phyloP scores from a whole-genome alignment of 2,797 vertebrate genomes.

The Hypotaenidia okinawae region DNA sequence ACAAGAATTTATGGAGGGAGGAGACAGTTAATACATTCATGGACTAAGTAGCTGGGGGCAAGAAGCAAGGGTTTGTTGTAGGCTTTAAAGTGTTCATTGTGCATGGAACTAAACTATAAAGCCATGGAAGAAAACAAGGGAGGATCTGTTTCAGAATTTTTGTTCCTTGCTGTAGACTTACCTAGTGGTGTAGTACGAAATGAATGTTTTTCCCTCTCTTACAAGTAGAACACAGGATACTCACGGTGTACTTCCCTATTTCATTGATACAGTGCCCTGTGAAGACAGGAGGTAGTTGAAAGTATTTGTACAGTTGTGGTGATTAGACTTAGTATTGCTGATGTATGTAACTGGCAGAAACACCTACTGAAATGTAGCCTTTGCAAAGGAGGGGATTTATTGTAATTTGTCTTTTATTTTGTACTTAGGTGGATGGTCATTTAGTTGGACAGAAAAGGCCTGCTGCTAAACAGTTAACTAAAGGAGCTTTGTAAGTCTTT shows the following conservation, averaged over 20 bases:
- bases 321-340: neutral
- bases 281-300: neutral
- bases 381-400: neutral
- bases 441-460: slow-evolving; percentile 87
- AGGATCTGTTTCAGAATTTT: neutral
- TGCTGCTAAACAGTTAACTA: slow-evolving; percentile 87
- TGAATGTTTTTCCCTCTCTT: neutral
- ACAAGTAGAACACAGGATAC: neutral
- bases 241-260: neutral
- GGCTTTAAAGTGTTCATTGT: neutral
- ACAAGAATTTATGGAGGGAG: neutral
- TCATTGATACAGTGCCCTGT: neutral
- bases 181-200: neutral
- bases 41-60: neutral
- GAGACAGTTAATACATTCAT: neutral
- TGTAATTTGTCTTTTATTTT: slow-evolving; percentile 63
- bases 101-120: neutral
- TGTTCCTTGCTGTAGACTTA: neutral
- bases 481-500: slow-evolving; percentile 91
- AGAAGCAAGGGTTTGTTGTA: neutral
- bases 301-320: neutral
- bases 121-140: neutral
- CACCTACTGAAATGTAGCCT: neutral
- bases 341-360: neutral
- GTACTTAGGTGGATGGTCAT: slow-evolving; percentile 76